phyloP scores from a whole-genome alignment of 2,113 vertebrate species.

The Limanda limanda region DNA sequence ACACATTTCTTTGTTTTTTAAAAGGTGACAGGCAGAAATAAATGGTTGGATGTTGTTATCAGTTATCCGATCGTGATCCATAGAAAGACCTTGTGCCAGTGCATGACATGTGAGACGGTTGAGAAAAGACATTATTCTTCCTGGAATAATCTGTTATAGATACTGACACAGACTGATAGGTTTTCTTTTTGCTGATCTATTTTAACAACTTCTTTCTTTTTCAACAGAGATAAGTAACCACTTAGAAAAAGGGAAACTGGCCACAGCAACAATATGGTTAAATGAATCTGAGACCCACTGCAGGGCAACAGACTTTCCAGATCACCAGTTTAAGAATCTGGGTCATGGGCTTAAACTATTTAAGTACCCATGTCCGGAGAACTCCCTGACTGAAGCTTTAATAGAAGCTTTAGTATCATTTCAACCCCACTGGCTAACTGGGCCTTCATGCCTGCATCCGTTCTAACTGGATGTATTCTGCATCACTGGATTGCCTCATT shows the following conservation, averaged over 20 bases:
- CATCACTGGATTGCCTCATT: conserved; percentile 41
- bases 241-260: conserved; percentile 2
- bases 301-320: conserved; percentile 24
- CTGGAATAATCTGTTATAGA: conserved; percentile 38
- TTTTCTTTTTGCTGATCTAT: conserved; percentile 11
- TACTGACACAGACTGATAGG: conserved; percentile 15
- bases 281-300: conserved; percentile 3
- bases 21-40: conserved; percentile 33
- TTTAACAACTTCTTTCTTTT: conserved; percentile 11
- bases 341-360: conserved; percentile 49
- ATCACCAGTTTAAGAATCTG: conserved; percentile 35
- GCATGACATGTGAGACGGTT: conserved; percentile 23
- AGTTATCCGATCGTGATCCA: conserved; percentile 23
- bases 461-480: conserved; percentile 65
- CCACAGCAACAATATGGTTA: conserved; percentile 9
- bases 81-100: conserved; percentile 25
- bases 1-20: conserved; percentile 26
- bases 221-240: background rate
- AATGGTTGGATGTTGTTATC: conserved; percentile 41
- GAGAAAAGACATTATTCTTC: conserved; percentile 35
- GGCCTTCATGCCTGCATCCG: conserved; percentile 36
- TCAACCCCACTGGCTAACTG: conserved; percentile 22
- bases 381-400: conserved; percentile 27
- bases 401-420: conserved; percentile 52
- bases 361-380: conserved; percentile 50